phyloP scores from a whole-genome alignment of 37 sponge, comb jelly and placozoan genomes.

The Geodia barretti region DNA sequence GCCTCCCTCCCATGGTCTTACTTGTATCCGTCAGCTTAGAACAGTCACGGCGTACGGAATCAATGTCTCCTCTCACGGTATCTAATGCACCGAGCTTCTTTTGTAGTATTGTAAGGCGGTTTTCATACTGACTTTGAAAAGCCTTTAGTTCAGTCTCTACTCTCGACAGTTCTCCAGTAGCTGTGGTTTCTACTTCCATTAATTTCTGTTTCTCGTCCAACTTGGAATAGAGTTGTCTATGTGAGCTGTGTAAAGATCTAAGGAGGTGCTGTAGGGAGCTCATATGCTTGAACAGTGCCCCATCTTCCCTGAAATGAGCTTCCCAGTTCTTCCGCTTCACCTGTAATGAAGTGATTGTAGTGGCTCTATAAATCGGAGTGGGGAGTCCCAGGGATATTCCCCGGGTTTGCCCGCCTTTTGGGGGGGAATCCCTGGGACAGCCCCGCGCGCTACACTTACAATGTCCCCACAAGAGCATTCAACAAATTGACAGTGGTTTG shows the following conservation, averaged over 20 bases:
- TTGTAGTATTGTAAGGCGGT: neutral
- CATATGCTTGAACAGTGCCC: neutral
- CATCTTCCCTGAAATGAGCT: neutral
- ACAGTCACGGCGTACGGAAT: neutral
- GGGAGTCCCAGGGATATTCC: too few relatives aligned
- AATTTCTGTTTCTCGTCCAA: neutral
- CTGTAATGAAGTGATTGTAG: too few relatives aligned
- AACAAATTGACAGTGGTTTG: conserved; percentile 1
- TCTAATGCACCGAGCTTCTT: neutral
- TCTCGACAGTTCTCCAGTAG: neutral
- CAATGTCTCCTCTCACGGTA: neutral
- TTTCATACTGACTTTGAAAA: neutral
- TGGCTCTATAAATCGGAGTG: too few relatives aligned
- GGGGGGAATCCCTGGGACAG: conserved; percentile 18
- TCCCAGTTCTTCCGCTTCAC: neutral
- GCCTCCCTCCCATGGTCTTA: neutral
- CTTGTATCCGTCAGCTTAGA: neutral
- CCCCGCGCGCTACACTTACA: conserved; percentile 7
- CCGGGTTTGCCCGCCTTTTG: neutral
- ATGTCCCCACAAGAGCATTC: conserved; percentile 26
- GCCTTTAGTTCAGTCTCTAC: neutral
- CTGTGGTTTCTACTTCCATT: neutral
- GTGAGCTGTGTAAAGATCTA: too few relatives aligned
- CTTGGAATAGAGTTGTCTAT: neutral
- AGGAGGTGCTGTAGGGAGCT: too few relatives aligned